phyloP scores from a whole-genome alignment of 92 coral and sea anemone species.

The Zoanthus sociatus region DNA sequence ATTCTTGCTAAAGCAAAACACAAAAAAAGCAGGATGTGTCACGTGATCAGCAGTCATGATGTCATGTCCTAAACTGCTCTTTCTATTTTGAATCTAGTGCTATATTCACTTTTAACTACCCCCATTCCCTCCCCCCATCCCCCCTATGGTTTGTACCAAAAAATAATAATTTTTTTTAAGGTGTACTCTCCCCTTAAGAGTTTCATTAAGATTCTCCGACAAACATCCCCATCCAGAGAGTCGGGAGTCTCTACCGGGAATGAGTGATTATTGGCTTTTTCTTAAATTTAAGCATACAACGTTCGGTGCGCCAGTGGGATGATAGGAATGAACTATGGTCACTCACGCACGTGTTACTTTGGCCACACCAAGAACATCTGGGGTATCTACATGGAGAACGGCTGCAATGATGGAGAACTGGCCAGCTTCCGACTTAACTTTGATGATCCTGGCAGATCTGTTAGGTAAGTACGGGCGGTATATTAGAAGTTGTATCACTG shows the following conservation, averaged over 20 bases:
- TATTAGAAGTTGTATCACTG: too few species aligned
- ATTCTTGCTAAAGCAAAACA: too few species aligned
- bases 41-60: too few species aligned
- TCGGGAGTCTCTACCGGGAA: background rate
- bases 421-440: conserved; percentile 61
- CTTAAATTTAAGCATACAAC: conserved; percentile 14
- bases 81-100: too few species aligned
- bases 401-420: conserved; percentile 71
- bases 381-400: conserved; percentile 73
- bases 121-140: too few species aligned
- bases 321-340: conserved; percentile 31
- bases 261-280: background rate
- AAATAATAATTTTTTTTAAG: too few species aligned
- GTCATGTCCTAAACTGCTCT: too few species aligned
- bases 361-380: conserved; percentile 65
- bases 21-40: too few species aligned
- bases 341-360: conserved; percentile 59
- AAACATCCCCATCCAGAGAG: background rate
- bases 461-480: conserved; percentile 33
- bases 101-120: too few species aligned
- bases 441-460: conserved; percentile 63
- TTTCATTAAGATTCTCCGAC: background rate
- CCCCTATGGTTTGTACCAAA: too few species aligned
- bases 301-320: conserved; percentile 54
- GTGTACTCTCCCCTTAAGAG: too few species aligned